A percentile compares a stretch with the other conserved stretches of the same genome.
Conservation (phyloP, 92 coral and sea anemone species). For the Hydrozoanthus gracilis region DNA sequence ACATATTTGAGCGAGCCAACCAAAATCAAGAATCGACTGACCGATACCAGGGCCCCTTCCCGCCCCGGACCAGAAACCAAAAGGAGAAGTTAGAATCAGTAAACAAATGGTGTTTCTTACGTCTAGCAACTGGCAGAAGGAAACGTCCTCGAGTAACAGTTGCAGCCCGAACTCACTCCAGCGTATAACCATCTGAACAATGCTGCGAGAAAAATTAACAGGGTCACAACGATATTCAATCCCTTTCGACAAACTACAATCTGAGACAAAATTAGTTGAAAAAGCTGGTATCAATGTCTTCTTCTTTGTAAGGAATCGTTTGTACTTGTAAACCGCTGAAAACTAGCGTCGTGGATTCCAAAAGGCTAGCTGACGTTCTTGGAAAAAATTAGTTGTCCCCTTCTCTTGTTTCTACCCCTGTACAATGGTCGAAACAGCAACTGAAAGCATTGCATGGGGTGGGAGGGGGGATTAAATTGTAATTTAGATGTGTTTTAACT, state of each 20-base stretch:
- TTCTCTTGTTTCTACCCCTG: too few relatives aligned
- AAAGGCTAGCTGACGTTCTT: too few relatives aligned
- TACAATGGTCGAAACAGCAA: too few relatives aligned
- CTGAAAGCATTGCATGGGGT: too few relatives aligned
- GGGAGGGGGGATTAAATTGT: too few relatives aligned
- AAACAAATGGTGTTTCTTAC: not conserved
- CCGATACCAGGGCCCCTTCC: not conserved
- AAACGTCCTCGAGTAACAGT: slow-evolving; percentile 6
- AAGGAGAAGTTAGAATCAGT: not conserved
- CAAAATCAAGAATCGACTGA: not conserved
- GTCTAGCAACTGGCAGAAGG: slow-evolving; percentile 33
- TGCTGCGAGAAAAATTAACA: not conserved
- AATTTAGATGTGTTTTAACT: too few relatives aligned
- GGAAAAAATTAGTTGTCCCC: too few relatives aligned
- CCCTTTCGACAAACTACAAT: not conserved
- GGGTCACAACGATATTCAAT: not conserved
- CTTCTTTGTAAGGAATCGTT: too few relatives aligned
- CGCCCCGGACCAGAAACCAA: not conserved
- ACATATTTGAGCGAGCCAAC: not conserved
- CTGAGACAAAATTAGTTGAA: not conserved
- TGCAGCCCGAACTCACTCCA: slow-evolving; percentile 35
- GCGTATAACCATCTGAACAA: slow-evolving; percentile 35
- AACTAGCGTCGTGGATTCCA: too few relatives aligned
- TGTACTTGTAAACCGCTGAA: too few relatives aligned
- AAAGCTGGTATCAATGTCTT: too few relatives aligned